Evolutionary conservation across 1,140 invertebrate genomes (phyloP), one percentile per base, ranked within the genome.

Genomic region (Hyles vespertilio): DNA sequence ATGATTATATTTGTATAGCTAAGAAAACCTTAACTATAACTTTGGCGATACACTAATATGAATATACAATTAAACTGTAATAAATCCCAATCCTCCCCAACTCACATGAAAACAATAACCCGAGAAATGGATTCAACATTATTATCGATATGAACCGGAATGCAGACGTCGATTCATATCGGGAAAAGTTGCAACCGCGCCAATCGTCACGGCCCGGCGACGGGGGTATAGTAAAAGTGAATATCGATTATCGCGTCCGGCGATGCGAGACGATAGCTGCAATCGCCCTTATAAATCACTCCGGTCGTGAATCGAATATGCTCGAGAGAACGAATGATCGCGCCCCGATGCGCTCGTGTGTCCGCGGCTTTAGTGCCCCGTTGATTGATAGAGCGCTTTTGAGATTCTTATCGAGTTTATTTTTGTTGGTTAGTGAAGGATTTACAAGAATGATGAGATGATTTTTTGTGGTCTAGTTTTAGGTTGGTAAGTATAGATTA

Each of bases 201-300:
- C 53, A 56, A 56, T 47, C 65, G 71, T 74, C 70, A 77, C 66
- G 75, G 69, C 54, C 59, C 61, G 61, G 54, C 60, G 63, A 55
- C 44, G 61, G 32, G 46, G 45, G 58, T 59, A 67, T 71, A 72
- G 78, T 81, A 81, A 81, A 81, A 80, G 69, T 76, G 74, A 70
- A 76, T 78, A 83, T 81, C 77, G 80, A 85, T 83, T 85, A 85
- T 74, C 67, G 62, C 62, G 62, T 66, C 55, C 73, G 65, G 61
- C 70, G 71, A 74, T 70, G 72, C 77, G 79, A 70, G 59, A 69
- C 72, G 65, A 64, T 75, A 64, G 67, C 44, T 63, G 62, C 69
- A 67, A 74, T 78, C 74, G 69, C 60, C 54, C 67, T 65, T 69
- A 80, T 85, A 85, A 81, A 86, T 84, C 81, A 82, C 65, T 64